Evolutionary conservation across 37 sponge, comb jelly and placozoan genomes (phyloP).

Genomic region (Aphrocallistes beatrix): DNA sequence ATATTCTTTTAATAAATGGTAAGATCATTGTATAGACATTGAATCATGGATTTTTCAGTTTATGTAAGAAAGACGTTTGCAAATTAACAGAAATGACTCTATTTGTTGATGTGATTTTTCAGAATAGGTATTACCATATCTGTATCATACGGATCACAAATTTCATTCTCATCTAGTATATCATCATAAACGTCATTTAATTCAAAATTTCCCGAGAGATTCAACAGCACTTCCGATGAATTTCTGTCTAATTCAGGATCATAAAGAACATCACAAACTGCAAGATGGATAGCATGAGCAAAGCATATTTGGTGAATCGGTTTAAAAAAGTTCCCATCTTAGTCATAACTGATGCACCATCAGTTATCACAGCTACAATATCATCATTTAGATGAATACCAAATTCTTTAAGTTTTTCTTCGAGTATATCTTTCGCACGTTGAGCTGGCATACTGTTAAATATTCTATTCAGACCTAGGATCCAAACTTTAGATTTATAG

Average conservation of each 20-base stretch:
- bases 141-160: conserved; percentile 14
- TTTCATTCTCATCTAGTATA: not conserved
- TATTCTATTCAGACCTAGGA: not conserved
- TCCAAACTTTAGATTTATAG: not conserved
- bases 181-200: not conserved
- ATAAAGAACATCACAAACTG: conserved; percentile 12
- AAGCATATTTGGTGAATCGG: conserved; percentile 12
- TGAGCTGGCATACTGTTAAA: not conserved
- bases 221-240: not conserved
- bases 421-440: conserved; percentile 3
- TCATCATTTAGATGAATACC: conserved; percentile 9
- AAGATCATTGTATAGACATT: too few species aligned
- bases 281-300: conserved; percentile 9
- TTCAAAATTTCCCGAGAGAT: not conserved
- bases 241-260: not conserved
- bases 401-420: not conserved
- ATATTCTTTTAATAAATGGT: too few species aligned
- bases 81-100: too few species aligned
- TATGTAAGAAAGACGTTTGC: too few species aligned
- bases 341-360: conserved; percentile 17
- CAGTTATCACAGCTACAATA: conserved; percentile 11
- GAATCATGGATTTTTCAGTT: too few species aligned
- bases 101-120: too few species aligned
- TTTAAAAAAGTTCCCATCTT: not conserved
- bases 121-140: conserved; percentile 8